These are phyloP conservation scores for Oryzias dopingdopingensis DNA, from an alignment of 2,797 vertebrate species.

Conservation along the genomic window DNA sequence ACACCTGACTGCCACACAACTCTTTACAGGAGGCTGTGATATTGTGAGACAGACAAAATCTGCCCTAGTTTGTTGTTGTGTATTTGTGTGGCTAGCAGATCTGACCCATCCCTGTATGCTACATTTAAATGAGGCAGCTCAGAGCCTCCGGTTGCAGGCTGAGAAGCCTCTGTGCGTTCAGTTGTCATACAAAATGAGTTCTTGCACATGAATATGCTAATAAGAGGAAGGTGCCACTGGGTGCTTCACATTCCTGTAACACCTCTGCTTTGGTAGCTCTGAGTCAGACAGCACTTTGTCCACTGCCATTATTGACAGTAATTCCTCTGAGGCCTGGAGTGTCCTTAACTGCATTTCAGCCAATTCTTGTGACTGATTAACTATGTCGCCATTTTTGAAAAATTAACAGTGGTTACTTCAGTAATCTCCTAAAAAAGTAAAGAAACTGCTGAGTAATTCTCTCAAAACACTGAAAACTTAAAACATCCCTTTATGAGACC, in stretches of 20 bases:
- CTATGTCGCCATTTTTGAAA: slow-evolving; percentile 9
- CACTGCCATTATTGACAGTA: slow-evolving; percentile 38
- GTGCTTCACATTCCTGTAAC: slow-evolving; percentile 47
- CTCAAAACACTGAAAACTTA: slow-evolving; percentile 1
- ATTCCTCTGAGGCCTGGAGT: slow-evolving; percentile 40
- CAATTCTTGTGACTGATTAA: slow-evolving; percentile 31
- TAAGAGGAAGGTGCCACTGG: slow-evolving; percentile 44
- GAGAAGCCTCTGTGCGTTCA: slow-evolving; percentile 17
- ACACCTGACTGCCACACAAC: too few relatives aligned
- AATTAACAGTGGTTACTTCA: slow-evolving; percentile 23
- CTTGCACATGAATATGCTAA: slow-evolving; percentile 63
- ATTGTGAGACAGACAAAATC: not conserved
- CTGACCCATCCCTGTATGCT: slow-evolving; percentile 7
- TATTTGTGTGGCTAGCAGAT: slow-evolving; percentile 9
- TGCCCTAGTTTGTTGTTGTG: not conserved
- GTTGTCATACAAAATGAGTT: slow-evolving; percentile 45
- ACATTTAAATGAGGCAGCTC: slow-evolving; percentile 17
- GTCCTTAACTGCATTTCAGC: slow-evolving; percentile 33
- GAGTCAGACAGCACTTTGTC: slow-evolving; percentile 57
- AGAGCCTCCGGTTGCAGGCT: slow-evolving; percentile 35
- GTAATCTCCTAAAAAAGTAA: slow-evolving; percentile 16
- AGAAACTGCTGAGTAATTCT: slow-evolving; percentile 12
- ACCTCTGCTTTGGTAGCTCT: slow-evolving; percentile 46
- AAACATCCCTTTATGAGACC: not conserved
- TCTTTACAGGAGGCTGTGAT: not conserved